Conservation (phyloP, 2,888 invertebrate species). For the Eupithecia abbreviata region DNA sequence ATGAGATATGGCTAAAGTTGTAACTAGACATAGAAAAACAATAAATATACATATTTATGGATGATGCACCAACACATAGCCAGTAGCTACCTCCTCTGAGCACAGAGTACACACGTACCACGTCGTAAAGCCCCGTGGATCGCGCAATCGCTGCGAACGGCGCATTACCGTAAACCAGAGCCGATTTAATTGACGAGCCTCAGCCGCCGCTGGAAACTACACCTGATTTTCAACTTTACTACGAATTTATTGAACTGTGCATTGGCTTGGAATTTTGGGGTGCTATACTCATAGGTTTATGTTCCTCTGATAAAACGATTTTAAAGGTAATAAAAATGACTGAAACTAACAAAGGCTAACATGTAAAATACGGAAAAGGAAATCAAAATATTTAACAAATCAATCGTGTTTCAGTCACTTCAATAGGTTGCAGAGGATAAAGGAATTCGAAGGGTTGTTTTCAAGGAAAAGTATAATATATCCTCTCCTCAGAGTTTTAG, state of each 20-base stretch:
- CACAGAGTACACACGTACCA: neutral
- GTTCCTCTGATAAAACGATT: too few relatives aligned
- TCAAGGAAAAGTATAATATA: too few relatives aligned
- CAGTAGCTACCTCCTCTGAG: neutral
- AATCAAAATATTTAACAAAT: neutral
- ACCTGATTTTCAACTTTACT: constrained; percentile 17
- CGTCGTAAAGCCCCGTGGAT: constrained; percentile 33
- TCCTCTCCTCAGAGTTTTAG: too few relatives aligned
- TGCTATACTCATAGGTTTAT: neutral
- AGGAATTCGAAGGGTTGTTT: neutral
- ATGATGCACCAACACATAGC: neutral
- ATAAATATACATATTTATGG: too few relatives aligned
- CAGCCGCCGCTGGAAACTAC: neutral
- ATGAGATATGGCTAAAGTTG: too few relatives aligned
- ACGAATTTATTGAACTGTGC: constrained; percentile 2
- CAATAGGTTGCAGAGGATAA: too few relatives aligned
- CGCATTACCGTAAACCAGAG: constrained; percentile 33
- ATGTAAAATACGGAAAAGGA: too few relatives aligned
- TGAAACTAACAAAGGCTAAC: too few relatives aligned
- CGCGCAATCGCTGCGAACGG: constrained; percentile 33
- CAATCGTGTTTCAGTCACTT: neutral
- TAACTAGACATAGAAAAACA: too few relatives aligned
- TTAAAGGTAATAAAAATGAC: too few relatives aligned
- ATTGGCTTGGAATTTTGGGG: neutral
- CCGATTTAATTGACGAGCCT: constrained; percentile 29